These are phyloP conservation scores for Cotesia chilonis DNA, from an alignment of 1,140 invertebrate species.

Conservation along the genomic window DNA sequence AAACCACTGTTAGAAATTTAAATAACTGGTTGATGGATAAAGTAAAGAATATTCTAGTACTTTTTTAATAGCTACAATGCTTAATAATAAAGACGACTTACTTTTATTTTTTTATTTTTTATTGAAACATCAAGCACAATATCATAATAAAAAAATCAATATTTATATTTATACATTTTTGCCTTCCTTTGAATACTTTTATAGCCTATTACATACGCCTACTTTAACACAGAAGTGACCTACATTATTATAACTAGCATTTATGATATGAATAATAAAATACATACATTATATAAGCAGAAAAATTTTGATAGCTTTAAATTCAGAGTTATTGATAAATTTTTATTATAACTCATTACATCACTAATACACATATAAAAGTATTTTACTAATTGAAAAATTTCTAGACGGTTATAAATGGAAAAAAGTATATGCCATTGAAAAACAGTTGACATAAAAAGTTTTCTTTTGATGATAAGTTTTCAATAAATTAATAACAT, in stretches of 20 bases:
- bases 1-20: slow-evolving; percentile 39
- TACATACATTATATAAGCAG: too few relatives aligned
- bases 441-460: too few relatives aligned
- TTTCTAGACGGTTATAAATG: slow-evolving; percentile 20
- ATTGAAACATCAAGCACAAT: not conserved
- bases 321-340: too few relatives aligned
- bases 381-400: slow-evolving; percentile 2
- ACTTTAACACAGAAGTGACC: not conserved
- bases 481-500: too few relatives aligned
- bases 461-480: too few relatives aligned
- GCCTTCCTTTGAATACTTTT: too few relatives aligned
- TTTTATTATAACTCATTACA: too few relatives aligned
- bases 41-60: slow-evolving; percentile 11
- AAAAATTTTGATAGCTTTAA: too few relatives aligned
- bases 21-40: slow-evolving; percentile 34
- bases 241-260: not conserved
- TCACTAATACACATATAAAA: too few relatives aligned
- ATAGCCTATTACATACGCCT: too few relatives aligned
- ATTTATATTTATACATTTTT: too few relatives aligned
- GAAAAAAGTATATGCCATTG: not conserved
- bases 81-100: not conserved
- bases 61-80: slow-evolving; percentile 2
- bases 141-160: too few relatives aligned
- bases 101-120: slow-evolving; percentile 23
- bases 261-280: not conserved